phyloP scores from a whole-genome alignment of 2,888 invertebrate genomes.

The Marasmarcha lunaedactyla region DNA sequence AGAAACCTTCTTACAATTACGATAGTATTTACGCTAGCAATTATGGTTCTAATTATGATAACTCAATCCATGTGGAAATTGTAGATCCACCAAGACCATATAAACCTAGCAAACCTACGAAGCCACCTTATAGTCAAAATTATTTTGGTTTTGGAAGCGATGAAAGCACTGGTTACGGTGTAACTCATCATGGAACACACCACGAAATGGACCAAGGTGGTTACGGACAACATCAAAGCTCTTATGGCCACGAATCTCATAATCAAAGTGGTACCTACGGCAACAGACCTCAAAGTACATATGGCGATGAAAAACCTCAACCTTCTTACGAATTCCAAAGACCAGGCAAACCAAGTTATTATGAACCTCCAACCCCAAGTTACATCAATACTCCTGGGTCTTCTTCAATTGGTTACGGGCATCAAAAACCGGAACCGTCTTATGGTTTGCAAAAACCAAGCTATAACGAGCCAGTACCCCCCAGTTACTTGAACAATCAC shows the following conservation, averaged over 20 bases:
- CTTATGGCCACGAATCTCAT: background rate
- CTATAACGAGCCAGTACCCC: background rate
- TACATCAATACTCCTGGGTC: background rate
- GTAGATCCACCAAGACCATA: constrained; percentile 48
- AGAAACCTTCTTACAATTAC: constrained; percentile 30
- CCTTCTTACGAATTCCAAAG: background rate
- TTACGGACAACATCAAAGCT: constrained; percentile 15
- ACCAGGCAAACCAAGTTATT: background rate
- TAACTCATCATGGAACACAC: constrained; percentile 11
- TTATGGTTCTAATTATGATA: constrained; percentile 36
- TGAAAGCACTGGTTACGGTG: constrained; percentile 10
- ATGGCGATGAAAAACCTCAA: background rate
- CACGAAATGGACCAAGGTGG: constrained; percentile 3
- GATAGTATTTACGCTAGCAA: constrained; percentile 42
- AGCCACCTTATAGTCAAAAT: constrained; percentile 25
- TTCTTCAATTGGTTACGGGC: background rate
- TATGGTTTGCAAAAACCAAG: background rate
- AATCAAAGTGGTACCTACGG: background rate
- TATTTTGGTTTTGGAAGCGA: constrained; percentile 23
- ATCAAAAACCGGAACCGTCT: background rate
- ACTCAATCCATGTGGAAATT: constrained; percentile 48
- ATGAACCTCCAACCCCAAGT: background rate
- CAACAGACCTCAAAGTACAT: constrained; percentile 1
- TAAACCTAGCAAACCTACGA: constrained; percentile 25
- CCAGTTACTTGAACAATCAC: background rate